These are phyloP conservation scores for Phymastichus coffea DNA, from an alignment of 1,140 invertebrate species.

Conservation along the genomic window DNA sequence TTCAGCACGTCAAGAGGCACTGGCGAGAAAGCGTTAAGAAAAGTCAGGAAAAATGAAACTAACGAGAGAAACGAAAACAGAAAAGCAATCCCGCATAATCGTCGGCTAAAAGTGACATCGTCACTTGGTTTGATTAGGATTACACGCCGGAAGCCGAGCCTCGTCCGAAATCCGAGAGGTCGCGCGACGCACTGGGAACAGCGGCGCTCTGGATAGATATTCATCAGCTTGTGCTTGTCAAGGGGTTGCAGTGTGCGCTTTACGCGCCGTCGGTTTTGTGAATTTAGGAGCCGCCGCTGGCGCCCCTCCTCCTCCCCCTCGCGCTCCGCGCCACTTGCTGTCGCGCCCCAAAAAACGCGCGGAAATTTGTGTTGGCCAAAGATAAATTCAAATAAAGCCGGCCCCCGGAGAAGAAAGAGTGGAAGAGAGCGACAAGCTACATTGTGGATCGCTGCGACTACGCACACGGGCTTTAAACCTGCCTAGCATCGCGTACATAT, in stretches of 20 bases:
- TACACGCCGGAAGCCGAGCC: constrained; percentile 29
- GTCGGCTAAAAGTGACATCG: constrained; percentile 11
- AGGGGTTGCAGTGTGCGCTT: constrained; percentile 39
- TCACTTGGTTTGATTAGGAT: constrained; percentile 28
- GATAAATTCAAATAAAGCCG: constrained; percentile 43
- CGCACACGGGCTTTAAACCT: not conserved
- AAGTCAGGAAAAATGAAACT: not conserved
- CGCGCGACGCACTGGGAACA: constrained; percentile 15
- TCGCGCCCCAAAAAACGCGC: constrained; percentile 36
- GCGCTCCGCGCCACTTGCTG: constrained; percentile 29
- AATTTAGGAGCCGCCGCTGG: constrained; percentile 32
- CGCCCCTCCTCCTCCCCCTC: constrained; percentile 21
- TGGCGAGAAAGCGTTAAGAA: not conserved
- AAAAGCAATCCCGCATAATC: not conserved
- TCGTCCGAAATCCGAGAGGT: constrained; percentile 32
- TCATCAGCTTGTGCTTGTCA: constrained; percentile 41
- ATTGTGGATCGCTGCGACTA: too few species aligned
- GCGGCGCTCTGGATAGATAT: constrained; percentile 36
- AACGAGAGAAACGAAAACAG: not conserved
- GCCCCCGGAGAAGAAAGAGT: not conserved
- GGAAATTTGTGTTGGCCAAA: constrained; percentile 33
- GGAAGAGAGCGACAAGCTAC: not conserved
- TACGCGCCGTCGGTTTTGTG: constrained; percentile 38
- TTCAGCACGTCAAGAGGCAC: too few species aligned
- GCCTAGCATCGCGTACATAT: too few species aligned